These are phyloP conservation scores for Helostoma temminkii DNA, from an alignment of 2,797 vertebrate genomes.

Conservation along the genomic window DNA sequence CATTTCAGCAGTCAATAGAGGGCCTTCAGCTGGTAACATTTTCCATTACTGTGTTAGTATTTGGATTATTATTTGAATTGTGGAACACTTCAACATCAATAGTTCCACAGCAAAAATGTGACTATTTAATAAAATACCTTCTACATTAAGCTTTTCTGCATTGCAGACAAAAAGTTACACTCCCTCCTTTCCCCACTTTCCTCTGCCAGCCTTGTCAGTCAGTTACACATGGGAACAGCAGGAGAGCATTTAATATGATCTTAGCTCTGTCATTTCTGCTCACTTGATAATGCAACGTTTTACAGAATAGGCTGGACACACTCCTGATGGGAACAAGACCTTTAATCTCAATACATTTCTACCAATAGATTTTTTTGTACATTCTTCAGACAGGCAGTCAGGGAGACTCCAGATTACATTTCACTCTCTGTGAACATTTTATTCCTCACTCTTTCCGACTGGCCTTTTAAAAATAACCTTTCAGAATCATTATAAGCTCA, in stretches of 20 bases:
- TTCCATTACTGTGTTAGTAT: neutral
- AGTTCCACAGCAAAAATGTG: neutral
- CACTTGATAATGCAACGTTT: conserved; percentile 49
- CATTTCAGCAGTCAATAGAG: neutral
- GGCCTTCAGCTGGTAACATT: no score
- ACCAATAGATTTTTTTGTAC: conserved; percentile 25
- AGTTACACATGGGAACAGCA: conserved; percentile 28
- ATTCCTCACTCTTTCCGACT: conserved; percentile 13
- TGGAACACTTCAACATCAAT: neutral
- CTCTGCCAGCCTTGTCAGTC: conserved; percentile 30
- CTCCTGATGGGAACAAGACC: conserved; percentile 46
- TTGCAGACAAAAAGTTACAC: conserved; percentile 7
- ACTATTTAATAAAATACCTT: neutral
- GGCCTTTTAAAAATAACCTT: conserved; percentile 38
- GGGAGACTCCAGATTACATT: conserved; percentile 31
- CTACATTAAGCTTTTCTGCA: neutral
- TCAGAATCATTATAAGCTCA: conserved; percentile 16
- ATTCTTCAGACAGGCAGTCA: conserved; percentile 20
- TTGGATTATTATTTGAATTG: neutral
- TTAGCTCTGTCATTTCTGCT: conserved; percentile 45
- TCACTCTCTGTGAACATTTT: conserved; percentile 12
- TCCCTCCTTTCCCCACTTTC: neutral
- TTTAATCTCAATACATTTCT: conserved; percentile 47
- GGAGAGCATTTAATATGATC: conserved; percentile 51
- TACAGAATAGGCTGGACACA: conserved; percentile 26